Evolutionary conservation across 2,888 invertebrate species (phyloP).

Genomic region (Drosophila leonis): DNA sequence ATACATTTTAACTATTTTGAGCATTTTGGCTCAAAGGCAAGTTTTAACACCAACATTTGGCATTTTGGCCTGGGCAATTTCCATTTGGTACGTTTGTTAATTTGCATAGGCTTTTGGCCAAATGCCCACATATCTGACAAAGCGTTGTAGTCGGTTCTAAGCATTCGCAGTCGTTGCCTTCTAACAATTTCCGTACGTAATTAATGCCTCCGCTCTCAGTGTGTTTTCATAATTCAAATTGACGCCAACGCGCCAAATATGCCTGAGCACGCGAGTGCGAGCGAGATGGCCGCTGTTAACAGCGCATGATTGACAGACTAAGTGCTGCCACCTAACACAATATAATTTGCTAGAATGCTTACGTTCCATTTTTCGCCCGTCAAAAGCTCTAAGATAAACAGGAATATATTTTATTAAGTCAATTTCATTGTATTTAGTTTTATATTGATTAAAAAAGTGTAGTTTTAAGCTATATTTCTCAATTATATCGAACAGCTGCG

Average conservation of each 20-base stretch:
- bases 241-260: conserved; percentile 75
- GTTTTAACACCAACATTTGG: conserved; percentile 75
- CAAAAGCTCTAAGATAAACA: not conserved
- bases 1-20: conserved; percentile 63
- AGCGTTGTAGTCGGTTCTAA: conserved; percentile 60
- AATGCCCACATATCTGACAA: conserved; percentile 53
- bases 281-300: conserved; percentile 41
- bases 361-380: not conserved
- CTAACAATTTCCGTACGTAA: conserved; percentile 70
- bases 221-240: conserved; percentile 64
- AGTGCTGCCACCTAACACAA: conserved; percentile 47
- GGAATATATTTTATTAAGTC: conserved; percentile 30
- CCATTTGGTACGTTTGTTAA: conserved; percentile 44
- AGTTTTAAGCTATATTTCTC: conserved; percentile 30
- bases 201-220: conserved; percentile 56
- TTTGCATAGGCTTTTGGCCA: conserved; percentile 73
- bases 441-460: not conserved
- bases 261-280: conserved; percentile 25
- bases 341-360: not conserved
- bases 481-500: conserved; percentile 58
- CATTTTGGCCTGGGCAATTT: conserved; percentile 53
- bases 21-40: conserved; percentile 48
- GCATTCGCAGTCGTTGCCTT: conserved; percentile 35
- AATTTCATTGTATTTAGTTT: conserved; percentile 3
- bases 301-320: conserved; percentile 23